Base-by-base conservation (phyloP, 2,888 invertebrate species). In the Ecliptopera silaceata region DNA sequence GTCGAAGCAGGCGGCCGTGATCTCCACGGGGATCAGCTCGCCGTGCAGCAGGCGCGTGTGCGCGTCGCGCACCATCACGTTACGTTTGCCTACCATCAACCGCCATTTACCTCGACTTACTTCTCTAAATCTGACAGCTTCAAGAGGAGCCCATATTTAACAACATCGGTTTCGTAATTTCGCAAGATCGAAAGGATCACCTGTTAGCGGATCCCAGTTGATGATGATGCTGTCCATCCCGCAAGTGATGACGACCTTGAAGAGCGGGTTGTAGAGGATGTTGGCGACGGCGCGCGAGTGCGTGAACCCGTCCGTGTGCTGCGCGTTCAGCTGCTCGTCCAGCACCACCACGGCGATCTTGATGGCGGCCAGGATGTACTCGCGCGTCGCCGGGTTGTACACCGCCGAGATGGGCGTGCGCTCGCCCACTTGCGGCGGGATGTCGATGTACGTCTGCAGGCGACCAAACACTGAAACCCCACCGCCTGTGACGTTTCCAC, bases 151-250 rank as follows among this genome's bases (percentile, higher is more conserved):
- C n/a, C n/a, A n/a, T n/a, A n/a, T n/a, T n/a, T n/a, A n/a, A n/a
- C n/a, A n/a, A n/a, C n/a, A n/a, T n/a, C n/a, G 3, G 1, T 4
- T 32, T 12, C 4, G 11, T n/a, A 32, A 32, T 12, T 32, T 32
- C 1, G 13, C 4, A 34, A 34, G 1, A 15, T 15, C n/a, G 15
- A 36, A 36, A 13, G 5, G 1, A 34, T 15, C 36, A 42, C 55
- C 47, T 22, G 46, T 93, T 82, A 94, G 92, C 0, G 96, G 94
- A 79, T 96, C 94, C 97, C 97, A 97, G 18, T 95, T 94, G 66
- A 96, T 95, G 56, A 97, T 95, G 62, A 93, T 94, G 63, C 96
- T 96, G 74, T 96, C 96, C 77, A 94, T 86, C 52, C 96, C 96
- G 49, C 95, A 95, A 0, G 96, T 95, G 54, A 97, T 93, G 62